phyloP scores from a whole-genome alignment of 2,888 invertebrate genomes.

The Epinotia bilunana region DNA sequence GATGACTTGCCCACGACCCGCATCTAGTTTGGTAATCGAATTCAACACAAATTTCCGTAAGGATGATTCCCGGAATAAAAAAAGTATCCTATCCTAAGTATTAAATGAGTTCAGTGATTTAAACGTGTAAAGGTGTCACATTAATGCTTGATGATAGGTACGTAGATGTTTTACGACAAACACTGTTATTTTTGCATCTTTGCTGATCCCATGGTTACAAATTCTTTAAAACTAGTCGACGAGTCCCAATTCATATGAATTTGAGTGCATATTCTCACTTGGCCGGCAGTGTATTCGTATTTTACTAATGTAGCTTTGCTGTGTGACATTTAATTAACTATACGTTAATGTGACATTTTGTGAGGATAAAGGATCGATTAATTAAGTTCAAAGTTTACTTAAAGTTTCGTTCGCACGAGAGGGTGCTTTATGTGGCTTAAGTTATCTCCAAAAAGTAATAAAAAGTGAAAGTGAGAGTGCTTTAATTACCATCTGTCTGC shows the following conservation, averaged over 20 bases:
- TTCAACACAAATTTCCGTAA: background rate
- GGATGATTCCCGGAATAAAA: background rate
- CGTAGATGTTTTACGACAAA: too few relatives aligned
- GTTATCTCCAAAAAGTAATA: slow-evolving; percentile 23
- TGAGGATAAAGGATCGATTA: slow-evolving; percentile 25
- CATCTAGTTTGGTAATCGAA: background rate
- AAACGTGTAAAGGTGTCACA: background rate
- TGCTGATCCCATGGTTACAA: background rate
- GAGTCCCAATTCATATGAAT: slow-evolving; percentile 55
- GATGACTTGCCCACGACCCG: background rate
- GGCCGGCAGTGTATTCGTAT: slow-evolving; percentile 41
- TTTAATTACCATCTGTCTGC: slow-evolving; percentile 25
- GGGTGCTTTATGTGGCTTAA: slow-evolving; percentile 23
- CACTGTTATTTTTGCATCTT: background rate
- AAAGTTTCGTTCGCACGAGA: slow-evolving; percentile 4
- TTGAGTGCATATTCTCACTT: slow-evolving; percentile 53
- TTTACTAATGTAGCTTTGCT: slow-evolving; percentile 17
- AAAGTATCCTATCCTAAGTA: background rate
- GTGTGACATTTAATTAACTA: slow-evolving; percentile 38
- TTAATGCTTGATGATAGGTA: too few relatives aligned
- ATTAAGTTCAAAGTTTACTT: slow-evolving; percentile 31
- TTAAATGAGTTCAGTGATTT: too few relatives aligned
- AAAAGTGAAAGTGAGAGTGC: slow-evolving; percentile 37
- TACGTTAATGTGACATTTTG: slow-evolving; percentile 31
- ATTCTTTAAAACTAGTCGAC: background rate